phyloP scores from a whole-genome alignment of 2,113 vertebrate species.

The Muscicapa adusta region DNA sequence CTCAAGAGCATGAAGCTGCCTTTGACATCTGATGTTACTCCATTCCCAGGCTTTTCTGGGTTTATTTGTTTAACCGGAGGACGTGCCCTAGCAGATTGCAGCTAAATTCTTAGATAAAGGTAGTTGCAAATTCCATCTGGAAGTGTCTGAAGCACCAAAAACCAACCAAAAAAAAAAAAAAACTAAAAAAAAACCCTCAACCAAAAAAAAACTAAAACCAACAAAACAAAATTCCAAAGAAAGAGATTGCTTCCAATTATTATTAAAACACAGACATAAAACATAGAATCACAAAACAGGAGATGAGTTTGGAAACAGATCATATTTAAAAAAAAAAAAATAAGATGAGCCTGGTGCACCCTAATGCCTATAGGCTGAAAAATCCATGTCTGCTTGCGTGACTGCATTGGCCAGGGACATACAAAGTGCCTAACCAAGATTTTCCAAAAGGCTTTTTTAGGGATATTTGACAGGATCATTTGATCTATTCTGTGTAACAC shows the following conservation, averaged over 20 bases:
- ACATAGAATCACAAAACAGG: neutral
- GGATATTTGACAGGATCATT: neutral
- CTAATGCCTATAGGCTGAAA: neutral
- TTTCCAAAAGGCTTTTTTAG: neutral
- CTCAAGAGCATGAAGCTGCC: neutral
- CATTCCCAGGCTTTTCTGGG: neutral
- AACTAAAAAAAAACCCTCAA: no score
- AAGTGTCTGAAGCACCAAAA: neutral
- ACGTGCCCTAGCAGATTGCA: neutral
- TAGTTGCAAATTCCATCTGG: neutral
- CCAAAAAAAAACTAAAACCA: neutral
- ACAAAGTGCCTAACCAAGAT: neutral
- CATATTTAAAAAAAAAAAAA: neutral
- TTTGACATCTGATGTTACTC: neutral
- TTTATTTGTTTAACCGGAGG: conserved; percentile 24
- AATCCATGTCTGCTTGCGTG: neutral
- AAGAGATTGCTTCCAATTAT: neutral
- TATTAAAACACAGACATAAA: neutral
- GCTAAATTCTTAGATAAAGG: neutral
- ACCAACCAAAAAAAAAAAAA: no score
- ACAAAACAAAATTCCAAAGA: neutral
- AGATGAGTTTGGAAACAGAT: neutral
- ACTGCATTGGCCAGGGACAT: neutral
- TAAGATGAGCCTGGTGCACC: neutral
- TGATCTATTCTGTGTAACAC: neutral